Conservation (phyloP, 2,113 vertebrate species). For the Laterallus jamaicensis region DNA sequence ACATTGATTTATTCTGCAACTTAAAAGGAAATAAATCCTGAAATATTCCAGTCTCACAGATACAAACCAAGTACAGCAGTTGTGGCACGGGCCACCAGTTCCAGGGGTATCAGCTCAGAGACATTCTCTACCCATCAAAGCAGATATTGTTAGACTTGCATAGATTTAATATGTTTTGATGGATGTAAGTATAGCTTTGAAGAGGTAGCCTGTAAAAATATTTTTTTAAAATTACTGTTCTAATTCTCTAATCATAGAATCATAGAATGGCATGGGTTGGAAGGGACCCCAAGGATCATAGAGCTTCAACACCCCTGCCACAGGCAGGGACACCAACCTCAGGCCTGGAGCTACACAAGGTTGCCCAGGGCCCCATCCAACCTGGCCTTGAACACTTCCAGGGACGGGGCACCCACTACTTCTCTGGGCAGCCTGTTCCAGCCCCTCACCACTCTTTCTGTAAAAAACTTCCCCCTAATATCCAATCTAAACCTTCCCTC, state of each 20-base stretch:
- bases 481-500: too few species aligned
- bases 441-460: too few species aligned
- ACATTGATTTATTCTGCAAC: neutral
- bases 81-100: neutral
- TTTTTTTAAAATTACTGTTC: neutral
- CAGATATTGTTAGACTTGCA: neutral
- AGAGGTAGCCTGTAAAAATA: neutral
- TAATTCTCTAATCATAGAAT: neutral
- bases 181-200: neutral
- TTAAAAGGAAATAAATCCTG: neutral
- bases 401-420: too few species aligned
- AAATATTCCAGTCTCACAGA: neutral
- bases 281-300: too few species aligned
- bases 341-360: too few species aligned
- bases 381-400: too few species aligned
- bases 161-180: neutral
- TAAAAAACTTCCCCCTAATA: too few species aligned
- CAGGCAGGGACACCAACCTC: too few species aligned
- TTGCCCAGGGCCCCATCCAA: too few species aligned
- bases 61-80: accelerated
- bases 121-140: neutral
- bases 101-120: neutral
- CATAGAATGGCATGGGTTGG: too few species aligned
- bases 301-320: too few species aligned
- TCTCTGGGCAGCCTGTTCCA: too few species aligned